These are phyloP conservation scores for Rotaria socialis DNA, from an alignment of 2,888 invertebrate species.

Conservation along the genomic window DNA sequence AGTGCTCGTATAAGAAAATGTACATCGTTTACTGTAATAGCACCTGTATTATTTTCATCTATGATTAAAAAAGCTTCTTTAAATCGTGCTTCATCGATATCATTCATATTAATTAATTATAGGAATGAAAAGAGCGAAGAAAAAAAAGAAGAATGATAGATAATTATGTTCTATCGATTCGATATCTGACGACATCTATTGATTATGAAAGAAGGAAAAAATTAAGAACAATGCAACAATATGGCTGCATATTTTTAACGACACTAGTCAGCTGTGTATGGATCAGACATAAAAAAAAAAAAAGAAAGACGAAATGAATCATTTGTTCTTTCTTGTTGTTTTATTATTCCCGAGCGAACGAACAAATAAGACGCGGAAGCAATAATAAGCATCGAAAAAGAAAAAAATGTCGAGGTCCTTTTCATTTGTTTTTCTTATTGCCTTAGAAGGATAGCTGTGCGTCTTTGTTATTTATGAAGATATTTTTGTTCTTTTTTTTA, in stretches of 20 bases:
- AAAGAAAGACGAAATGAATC: neutral
- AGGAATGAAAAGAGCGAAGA: no score
- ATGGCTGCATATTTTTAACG: neutral
- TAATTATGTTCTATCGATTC: no score
- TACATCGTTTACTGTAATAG: neutral
- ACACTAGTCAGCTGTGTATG: constrained; percentile 3
- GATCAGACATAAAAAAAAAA: neutral
- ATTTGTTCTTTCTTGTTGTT: constrained; percentile 22
- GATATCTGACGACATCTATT: neutral
- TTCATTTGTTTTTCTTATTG: constrained; percentile 22
- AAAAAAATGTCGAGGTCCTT: neutral
- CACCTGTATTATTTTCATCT: neutral
- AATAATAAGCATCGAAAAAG: neutral
- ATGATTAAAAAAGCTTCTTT: neutral
- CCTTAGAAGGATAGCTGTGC: neutral
- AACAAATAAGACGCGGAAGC: neutral
- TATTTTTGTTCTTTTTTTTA: neutral
- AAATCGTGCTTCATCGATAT: neutral
- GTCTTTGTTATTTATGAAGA: neutral
- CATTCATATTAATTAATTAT: neutral
- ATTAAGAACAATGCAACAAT: neutral
- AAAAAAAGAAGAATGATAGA: neutral
- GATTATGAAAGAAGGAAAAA: neutral
- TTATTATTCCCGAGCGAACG: constrained; percentile 21
- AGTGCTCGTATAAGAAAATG: constrained; percentile 20